Evolutionary conservation across 2,888 invertebrate genomes (phyloP).

Genomic region (Erannis defoliaria): DNA sequence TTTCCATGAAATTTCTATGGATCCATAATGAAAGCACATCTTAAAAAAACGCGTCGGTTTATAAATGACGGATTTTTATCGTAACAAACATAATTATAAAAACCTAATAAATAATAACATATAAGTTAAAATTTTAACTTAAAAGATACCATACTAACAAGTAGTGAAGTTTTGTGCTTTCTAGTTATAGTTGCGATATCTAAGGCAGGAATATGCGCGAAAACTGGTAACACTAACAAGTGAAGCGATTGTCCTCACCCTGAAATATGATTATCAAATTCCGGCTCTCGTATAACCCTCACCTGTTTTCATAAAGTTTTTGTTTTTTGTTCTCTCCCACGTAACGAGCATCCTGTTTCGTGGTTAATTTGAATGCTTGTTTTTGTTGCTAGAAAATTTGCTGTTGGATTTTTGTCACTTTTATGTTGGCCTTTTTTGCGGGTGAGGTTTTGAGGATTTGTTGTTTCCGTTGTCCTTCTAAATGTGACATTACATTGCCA

Average conservation of each 20-base stretch:
- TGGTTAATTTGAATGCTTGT: conserved; percentile 80
- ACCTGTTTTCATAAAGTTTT: conserved; percentile 70
- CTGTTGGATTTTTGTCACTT: conserved; percentile 65
- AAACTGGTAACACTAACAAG: conserved; percentile 68
- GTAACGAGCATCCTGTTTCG: conserved; percentile 79
- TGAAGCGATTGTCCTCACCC: conserved; percentile 58
- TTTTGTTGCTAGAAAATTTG: conserved; percentile 70
- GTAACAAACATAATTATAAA: too few species aligned
- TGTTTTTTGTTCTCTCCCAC: conserved; percentile 63
- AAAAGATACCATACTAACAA: not conserved
- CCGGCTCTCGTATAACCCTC: conserved; percentile 62
- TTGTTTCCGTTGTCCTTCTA: conserved; percentile 44
- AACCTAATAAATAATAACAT: too few species aligned
- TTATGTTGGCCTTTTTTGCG: conserved; percentile 50
- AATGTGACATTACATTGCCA: conserved; percentile 30
- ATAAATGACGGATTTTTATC: too few species aligned
- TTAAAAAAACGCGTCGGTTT: too few species aligned
- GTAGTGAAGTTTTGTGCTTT: not conserved
- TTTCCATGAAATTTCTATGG: too few species aligned
- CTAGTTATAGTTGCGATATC: not conserved
- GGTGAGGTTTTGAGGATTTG: conserved; percentile 49
- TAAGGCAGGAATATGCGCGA: conserved; percentile 52
- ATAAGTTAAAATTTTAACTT: too few species aligned
- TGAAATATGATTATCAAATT: conserved; percentile 73
- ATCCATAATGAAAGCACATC: too few species aligned